These are phyloP conservation scores for Anticlea derivata DNA, from an alignment of 2,888 invertebrate species.

Conservation along the genomic window DNA sequence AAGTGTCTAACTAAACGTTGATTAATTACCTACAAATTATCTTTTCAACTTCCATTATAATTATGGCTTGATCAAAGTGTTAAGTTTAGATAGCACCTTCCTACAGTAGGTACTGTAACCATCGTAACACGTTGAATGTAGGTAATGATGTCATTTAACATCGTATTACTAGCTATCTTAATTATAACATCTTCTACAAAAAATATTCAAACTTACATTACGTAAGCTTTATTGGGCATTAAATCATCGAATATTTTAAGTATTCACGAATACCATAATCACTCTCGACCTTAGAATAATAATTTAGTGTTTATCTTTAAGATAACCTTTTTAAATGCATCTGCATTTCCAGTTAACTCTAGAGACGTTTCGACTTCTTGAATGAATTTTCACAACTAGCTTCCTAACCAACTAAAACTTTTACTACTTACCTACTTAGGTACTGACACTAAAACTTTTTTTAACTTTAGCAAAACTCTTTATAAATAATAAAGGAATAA, in stretches of 20 bases:
- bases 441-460: too few relatives aligned
- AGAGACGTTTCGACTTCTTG: too few relatives aligned
- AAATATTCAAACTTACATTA: conserved; percentile 18
- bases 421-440: too few relatives aligned
- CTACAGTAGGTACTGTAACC: too few relatives aligned
- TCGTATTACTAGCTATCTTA: background rate
- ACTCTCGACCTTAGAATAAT: conserved; percentile 6
- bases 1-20: background rate
- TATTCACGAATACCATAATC: background rate
- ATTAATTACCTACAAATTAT: conserved; percentile 8
- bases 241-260: conserved; percentile 14
- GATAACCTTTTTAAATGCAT: background rate
- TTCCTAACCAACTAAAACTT: too few relatives aligned
- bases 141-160: conserved; percentile 17
- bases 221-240: conserved; percentile 19
- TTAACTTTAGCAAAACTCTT: too few relatives aligned
- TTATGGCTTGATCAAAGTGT: too few relatives aligned
- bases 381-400: too few relatives aligned
- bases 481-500: too few relatives aligned
- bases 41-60: conserved; percentile 2
- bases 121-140: too few relatives aligned
- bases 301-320: background rate
- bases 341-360: too few relatives aligned
- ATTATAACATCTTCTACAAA: conserved; percentile 4
- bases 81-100: too few relatives aligned